Percentiles rank a stretch among this genome's conserved stretches.
These are phyloP conservation scores for Microtus ochrogaster DNA, from an alignment of 2,113 vertebrate genomes.

Conservation along the genomic window DNA sequence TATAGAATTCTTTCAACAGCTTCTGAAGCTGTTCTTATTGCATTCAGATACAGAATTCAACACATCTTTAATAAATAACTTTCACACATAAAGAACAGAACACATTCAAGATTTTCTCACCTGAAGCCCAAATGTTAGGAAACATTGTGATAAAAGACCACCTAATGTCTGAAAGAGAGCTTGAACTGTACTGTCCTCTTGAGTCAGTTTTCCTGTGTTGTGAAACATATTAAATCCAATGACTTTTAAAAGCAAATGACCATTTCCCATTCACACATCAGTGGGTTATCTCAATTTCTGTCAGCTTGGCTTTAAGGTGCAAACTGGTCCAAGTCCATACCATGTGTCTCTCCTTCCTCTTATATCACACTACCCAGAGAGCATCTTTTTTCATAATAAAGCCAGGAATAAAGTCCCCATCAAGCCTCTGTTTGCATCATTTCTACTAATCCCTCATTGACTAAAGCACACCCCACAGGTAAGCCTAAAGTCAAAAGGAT, in stretches of 20 bases:
- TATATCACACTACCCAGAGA: background rate
- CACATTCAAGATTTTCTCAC: background rate
- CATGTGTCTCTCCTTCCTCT: background rate
- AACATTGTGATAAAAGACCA: background rate
- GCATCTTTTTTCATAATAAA: background rate
- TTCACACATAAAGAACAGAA: background rate
- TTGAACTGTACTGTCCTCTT: background rate
- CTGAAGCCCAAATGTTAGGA: background rate
- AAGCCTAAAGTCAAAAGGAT: background rate
- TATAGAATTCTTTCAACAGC: background rate
- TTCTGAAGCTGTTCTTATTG: background rate
- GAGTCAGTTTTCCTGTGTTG: background rate
- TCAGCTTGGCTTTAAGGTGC: background rate
- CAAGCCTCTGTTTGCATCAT: background rate
- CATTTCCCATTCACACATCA: background rate
- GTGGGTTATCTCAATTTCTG: background rate
- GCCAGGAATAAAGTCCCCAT: background rate
- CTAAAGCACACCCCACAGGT: background rate
- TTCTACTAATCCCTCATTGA: background rate
- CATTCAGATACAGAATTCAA: background rate
- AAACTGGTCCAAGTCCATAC: background rate
- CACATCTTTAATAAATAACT: background rate
- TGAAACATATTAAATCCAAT: background rate
- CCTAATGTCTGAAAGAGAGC: background rate
- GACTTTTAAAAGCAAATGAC: background rate